phyloP scores from a whole-genome alignment of 2,113 vertebrate species.

The Platichthys stellatus region DNA sequence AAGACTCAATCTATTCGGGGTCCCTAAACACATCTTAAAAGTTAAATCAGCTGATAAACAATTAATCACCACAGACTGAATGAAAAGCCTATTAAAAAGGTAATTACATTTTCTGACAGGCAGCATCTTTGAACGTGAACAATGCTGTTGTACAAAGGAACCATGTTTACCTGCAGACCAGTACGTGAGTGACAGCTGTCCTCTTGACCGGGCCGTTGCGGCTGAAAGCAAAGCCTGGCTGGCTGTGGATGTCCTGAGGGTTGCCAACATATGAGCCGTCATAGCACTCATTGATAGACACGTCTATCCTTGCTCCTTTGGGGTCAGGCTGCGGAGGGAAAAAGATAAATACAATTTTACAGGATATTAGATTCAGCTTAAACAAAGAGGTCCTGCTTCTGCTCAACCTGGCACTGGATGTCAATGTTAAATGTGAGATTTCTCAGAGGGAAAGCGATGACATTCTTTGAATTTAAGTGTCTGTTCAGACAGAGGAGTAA shows the following conservation, averaged over 20 bases:
- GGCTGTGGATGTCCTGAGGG: slow-evolving; percentile 98
- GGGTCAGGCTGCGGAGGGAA: slow-evolving; percentile 90
- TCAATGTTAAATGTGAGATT: background rate
- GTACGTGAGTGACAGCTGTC: slow-evolving; percentile 95
- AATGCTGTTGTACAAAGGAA: background rate
- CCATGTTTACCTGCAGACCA: slow-evolving; percentile 92
- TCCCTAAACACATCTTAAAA: background rate
- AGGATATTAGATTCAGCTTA: background rate
- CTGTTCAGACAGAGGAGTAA: background rate
- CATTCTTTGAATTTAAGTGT: background rate
- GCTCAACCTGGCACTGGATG: background rate
- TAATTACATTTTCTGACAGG: background rate
- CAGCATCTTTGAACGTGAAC: background rate
- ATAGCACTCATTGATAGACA: slow-evolving; percentile 99
- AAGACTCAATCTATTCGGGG: no score
- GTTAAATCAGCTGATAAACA: background rate
- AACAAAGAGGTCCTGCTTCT: background rate
- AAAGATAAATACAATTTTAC: background rate
- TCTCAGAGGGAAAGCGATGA: background rate
- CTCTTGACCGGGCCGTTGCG: slow-evolving; percentile 97
- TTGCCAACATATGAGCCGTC: slow-evolving; percentile 98
- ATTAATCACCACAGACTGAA: background rate
- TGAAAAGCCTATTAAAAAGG: no score
- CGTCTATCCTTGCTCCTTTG: slow-evolving; percentile 98
- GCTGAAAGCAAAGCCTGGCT: slow-evolving; percentile 98